Evolutionary conservation across 2,797 vertebrate genomes (phyloP).

Genomic region (Eutrigla gurnardus): DNA sequence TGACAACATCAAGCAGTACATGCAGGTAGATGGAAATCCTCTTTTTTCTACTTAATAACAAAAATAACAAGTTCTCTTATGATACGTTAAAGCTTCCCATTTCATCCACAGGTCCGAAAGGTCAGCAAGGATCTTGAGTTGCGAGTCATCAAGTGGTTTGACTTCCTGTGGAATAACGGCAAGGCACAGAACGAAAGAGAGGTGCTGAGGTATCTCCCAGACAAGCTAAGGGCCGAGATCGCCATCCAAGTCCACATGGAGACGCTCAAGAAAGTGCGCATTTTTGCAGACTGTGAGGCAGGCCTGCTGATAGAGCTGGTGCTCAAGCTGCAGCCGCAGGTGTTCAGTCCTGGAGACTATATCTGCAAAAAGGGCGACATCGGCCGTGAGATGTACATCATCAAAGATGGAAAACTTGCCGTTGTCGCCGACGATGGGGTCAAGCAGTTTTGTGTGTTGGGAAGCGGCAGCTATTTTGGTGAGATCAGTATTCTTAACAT

Average conservation of each 20-base stretch:
- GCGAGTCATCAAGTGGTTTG: constrained; percentile 97
- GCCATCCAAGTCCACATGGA: constrained; percentile 97
- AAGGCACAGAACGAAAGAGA: constrained; percentile 95
- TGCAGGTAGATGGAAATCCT: constrained; percentile 80
- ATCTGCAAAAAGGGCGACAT: constrained; percentile 99
- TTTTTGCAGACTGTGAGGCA: constrained; percentile 97
- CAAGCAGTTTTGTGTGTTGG: constrained; percentile 94
- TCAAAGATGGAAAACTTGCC: constrained; percentile 97
- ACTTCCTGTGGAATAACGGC: constrained; percentile 97
- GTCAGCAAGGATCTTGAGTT: constrained; percentile 95
- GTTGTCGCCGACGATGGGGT: constrained; percentile 97
- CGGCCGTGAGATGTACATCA: constrained; percentile 98
- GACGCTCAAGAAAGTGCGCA: constrained; percentile 94
- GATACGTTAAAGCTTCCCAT: constrained; percentile 14
- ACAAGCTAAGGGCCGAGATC: constrained; percentile 96
- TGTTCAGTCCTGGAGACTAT: constrained; percentile 97
- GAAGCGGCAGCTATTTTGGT: constrained; percentile 97
- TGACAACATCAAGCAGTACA: constrained; percentile 98
- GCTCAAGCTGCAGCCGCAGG: constrained; percentile 93
- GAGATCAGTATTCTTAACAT: constrained; percentile 99
- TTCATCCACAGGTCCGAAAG: constrained; percentile 85
- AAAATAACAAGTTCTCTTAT: neutral
- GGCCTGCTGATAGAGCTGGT: constrained; percentile 95
- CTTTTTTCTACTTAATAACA: neutral
- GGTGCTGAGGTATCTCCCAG: constrained; percentile 94